These are phyloP conservation scores for Datnioides undecimradiatus DNA, from an alignment of 2,113 vertebrate genomes.

Conservation along the genomic window DNA sequence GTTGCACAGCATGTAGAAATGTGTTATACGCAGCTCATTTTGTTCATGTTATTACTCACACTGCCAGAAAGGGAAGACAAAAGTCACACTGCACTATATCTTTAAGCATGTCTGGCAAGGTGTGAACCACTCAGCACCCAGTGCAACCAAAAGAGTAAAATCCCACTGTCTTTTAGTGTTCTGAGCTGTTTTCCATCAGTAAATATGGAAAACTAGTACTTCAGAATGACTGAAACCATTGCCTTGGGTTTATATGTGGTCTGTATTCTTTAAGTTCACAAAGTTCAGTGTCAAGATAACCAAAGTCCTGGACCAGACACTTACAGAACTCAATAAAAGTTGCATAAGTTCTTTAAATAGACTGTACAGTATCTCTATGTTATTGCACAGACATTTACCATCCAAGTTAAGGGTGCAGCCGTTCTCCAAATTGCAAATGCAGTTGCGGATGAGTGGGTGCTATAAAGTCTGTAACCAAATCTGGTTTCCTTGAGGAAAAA, in stretches of 20 bases:
- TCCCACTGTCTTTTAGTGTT: slow-evolving; percentile 5
- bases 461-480: background rate
- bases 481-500: background rate
- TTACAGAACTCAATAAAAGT: slow-evolving; percentile 11
- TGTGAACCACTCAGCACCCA: background rate
- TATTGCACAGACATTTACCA: slow-evolving; percentile 5
- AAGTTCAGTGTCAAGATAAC: slow-evolving; percentile 5
- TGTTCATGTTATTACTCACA: too few relatives aligned
- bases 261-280: background rate
- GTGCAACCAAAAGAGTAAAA: slow-evolving; percentile 2
- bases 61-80: too few relatives aligned
- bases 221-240: slow-evolving; percentile 12
- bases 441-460: background rate
- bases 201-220: slow-evolving; percentile 16
- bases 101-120: background rate
- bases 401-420: background rate
- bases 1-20: too few relatives aligned
- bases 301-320: background rate
- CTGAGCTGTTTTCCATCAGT: slow-evolving; percentile 16
- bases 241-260: slow-evolving; percentile 3
- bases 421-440: background rate
- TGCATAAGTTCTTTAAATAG: background rate
- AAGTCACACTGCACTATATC: too few relatives aligned
- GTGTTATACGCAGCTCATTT: too few relatives aligned
- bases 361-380: slow-evolving; percentile 6